These are phyloP conservation scores for Hermetia illucens DNA, from an alignment of 1,140 invertebrate genomes.

Conservation along the genomic window DNA sequence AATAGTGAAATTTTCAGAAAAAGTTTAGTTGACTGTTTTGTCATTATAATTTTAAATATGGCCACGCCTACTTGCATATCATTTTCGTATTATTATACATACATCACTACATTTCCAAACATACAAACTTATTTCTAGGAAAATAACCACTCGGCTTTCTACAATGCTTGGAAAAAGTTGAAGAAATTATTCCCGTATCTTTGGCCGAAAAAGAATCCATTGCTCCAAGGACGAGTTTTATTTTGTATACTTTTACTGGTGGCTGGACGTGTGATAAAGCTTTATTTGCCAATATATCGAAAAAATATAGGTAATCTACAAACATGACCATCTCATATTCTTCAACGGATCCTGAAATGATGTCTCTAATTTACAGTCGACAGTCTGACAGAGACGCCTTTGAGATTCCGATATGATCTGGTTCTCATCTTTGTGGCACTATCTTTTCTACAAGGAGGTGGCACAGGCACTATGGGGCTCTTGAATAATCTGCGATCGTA, in stretches of 20 bases:
- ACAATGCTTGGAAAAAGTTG: conserved; percentile 62
- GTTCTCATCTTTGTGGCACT: conserved; percentile 74
- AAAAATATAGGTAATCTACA: conserved; percentile 58
- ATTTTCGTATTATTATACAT: too few species aligned
- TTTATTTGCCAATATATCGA: conserved; percentile 88
- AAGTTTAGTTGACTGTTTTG: too few species aligned
- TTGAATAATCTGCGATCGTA: conserved; percentile 83
- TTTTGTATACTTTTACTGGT: conserved; percentile 67
- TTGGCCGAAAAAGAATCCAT: conserved; percentile 76
- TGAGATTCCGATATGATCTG: conserved; percentile 71
- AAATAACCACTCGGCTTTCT: conserved; percentile 61
- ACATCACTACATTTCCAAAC: too few species aligned
- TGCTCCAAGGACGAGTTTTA: conserved; percentile 70
- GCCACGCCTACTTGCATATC: too few species aligned
- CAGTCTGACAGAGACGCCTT: conserved; percentile 44
- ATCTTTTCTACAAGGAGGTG: conserved; percentile 87
- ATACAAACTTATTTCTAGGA: conserved; percentile 27
- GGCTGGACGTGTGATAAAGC: conserved; percentile 75
- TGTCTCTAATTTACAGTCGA: conserved; percentile 65
- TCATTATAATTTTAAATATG: too few species aligned
- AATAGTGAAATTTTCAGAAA: too few species aligned
- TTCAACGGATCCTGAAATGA: too few species aligned
- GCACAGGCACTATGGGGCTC: conserved; percentile 79
- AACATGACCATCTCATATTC: too few species aligned
- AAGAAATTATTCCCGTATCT: conserved; percentile 73